phyloP scores from a whole-genome alignment of 2,113 vertebrate species.

The Istiophorus platypterus region DNA sequence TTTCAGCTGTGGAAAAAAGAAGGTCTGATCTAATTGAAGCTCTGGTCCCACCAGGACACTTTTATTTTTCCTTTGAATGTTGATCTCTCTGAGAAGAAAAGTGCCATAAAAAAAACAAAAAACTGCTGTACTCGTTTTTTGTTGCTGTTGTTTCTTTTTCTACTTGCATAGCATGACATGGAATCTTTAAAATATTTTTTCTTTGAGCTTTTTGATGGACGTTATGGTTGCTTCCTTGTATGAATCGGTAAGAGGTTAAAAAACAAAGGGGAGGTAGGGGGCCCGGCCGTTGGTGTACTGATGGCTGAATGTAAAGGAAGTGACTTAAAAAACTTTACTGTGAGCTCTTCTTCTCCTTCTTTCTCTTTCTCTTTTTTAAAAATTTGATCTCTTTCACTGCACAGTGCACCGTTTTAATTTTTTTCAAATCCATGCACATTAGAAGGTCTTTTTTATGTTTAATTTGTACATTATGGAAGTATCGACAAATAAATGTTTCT shows the following conservation, averaged over 20 bases:
- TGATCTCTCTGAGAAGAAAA: slow-evolving; percentile 56
- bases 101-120: slow-evolving; percentile 58
- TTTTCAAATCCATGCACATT: slow-evolving; percentile 48
- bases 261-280: too few species aligned
- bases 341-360: slow-evolving; percentile 16
- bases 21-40: slow-evolving; percentile 32
- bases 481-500: slow-evolving; percentile 84
- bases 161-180: slow-evolving; percentile 43
- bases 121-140: slow-evolving; percentile 19
- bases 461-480: slow-evolving; percentile 74
- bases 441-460: slow-evolving; percentile 58
- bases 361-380: slow-evolving; percentile 22
- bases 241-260: too few species aligned
- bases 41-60: slow-evolving; percentile 31
- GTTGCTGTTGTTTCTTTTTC: slow-evolving; percentile 7
- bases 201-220: background rate
- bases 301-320: slow-evolving; percentile 76
- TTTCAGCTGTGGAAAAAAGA: slow-evolving; percentile 65
- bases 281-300: slow-evolving; percentile 36
- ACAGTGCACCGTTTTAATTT: slow-evolving; percentile 26
- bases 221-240: slow-evolving; percentile 29
- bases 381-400: slow-evolving; percentile 41
- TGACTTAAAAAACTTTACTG: slow-evolving; percentile 36
- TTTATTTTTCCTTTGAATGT: slow-evolving; percentile 74
- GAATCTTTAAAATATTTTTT: slow-evolving; percentile 6